Conservation (phyloP, 2,797 vertebrate species). For the Rhincodon typus region DNA sequence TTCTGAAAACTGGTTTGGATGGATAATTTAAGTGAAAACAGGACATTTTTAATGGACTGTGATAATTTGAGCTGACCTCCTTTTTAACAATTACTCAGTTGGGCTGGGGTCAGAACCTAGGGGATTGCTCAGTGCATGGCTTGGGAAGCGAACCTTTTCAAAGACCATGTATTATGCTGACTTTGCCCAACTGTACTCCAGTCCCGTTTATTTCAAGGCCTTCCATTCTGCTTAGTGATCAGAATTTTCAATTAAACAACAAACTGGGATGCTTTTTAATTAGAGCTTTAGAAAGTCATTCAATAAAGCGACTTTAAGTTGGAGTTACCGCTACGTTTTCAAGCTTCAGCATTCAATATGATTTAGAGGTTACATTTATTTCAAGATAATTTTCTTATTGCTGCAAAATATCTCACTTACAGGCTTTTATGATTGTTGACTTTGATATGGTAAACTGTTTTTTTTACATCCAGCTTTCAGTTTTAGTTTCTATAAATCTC, state of each 20-base stretch:
- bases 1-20: not conserved
- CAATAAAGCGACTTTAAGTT: not conserved
- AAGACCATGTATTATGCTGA: not conserved
- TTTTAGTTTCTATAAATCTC: too few species aligned
- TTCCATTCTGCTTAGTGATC: not conserved
- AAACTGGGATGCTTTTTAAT: not conserved
- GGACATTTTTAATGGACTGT: not conserved
- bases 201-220: not conserved
- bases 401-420: not conserved
- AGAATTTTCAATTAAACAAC: not conserved
- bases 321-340: too few species aligned
- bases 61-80: not conserved
- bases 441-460: too few species aligned
- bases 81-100: not conserved
- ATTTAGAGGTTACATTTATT: not conserved
- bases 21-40: not conserved
- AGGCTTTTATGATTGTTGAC: too few species aligned
- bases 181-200: not conserved
- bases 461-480: too few species aligned
- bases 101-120: not conserved
- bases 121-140: not conserved
- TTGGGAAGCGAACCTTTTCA: not conserved
- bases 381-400: not conserved
- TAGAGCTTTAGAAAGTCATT: not conserved
- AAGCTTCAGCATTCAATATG: too few species aligned